Percentiles rank a stretch among this genome's conserved stretches.
Evolutionary conservation across 2,797 vertebrate species (phyloP).

Genomic region (Argentina silus): DNA sequence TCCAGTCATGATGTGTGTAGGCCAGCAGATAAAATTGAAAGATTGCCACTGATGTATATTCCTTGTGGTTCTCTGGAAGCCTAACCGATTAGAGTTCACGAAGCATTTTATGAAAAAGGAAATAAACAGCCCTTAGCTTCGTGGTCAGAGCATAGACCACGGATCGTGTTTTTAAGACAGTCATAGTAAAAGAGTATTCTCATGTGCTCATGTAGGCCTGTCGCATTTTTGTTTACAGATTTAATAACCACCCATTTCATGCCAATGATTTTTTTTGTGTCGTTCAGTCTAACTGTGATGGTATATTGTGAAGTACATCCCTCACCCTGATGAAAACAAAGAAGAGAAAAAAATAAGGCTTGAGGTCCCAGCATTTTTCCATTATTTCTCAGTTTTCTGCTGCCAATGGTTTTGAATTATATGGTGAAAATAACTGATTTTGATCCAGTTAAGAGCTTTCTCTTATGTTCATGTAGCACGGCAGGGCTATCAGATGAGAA

Average conservation of each 20-base stretch:
- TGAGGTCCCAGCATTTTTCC: slow-evolving; percentile 8
- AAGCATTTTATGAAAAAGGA: slow-evolving; percentile 7
- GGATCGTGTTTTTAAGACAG: too few relatives aligned
- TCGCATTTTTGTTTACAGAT: neutral
- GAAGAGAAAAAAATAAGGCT: slow-evolving; percentile 1
- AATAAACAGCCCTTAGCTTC: slow-evolving; percentile 5
- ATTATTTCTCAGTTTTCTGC: neutral
- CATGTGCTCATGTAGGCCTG: too few relatives aligned
- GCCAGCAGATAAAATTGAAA: neutral
- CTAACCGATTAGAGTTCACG: neutral
- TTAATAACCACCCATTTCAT: neutral
- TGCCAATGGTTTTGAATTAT: slow-evolving; percentile 28
- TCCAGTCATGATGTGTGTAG: slow-evolving; percentile 4
- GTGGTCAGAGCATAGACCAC: neutral
- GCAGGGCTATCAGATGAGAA: slow-evolving; percentile 31
- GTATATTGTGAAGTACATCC: neutral
- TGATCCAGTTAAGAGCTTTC: slow-evolving; percentile 8
- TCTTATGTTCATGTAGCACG: slow-evolving; percentile 17
- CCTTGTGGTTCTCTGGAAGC: neutral
- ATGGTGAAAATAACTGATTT: slow-evolving; percentile 26
- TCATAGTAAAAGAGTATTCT: too few relatives aligned
- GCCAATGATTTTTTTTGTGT: neutral
- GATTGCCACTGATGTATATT: neutral
- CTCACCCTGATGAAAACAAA: slow-evolving; percentile 30
- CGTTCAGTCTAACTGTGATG: neutral